Evolutionary conservation across 2,113 vertebrate species (phyloP), one percentile per base, ranked within the genome.

Genomic region (Arvicanthis niloticus): DNA sequence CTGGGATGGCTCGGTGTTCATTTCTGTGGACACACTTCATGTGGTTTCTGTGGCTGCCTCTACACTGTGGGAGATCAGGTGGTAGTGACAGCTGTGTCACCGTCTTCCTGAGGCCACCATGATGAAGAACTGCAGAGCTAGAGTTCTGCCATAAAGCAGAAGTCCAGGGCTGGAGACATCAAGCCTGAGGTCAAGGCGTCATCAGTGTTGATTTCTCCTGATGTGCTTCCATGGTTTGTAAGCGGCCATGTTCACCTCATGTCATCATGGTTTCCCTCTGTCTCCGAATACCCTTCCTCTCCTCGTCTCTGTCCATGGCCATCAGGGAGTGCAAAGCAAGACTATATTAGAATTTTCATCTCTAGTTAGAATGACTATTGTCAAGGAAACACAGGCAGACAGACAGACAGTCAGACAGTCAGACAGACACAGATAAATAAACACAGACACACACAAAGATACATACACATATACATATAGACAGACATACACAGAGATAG

Each of bases 91-190:
- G 45, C 48, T 60, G 24, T 22, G 4, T 45, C 16, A 21, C 21
- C 48, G 0, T 26, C 62, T 78, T 78, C 7, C n/a, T 53, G 21
- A 37, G 29, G 51, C 62, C 19, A 1, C n/a, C 7, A 7, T 53
- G n/a, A 93, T 37, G 53, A 51, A 34, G 58, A 0, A 21, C 24
- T 6, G 42, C 1, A 17, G 68, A 56, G 19, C 15, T 62, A 45
- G 11, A 62, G 11, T 26, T 40, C 84, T 68, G 16, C 29, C 11
- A 7, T 26, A 42, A 31, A 11, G 42, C n/a, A 19, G 56, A 40
- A 58, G 53, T 82, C 37, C 51, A 37, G 51, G 65, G 42, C 29
- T 88, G 40, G 75, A 93, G 84, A 29, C 26, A 37, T 45, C 37
- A 42, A 7, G 13, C 51, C 58, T 48, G 42, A 68, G 73, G 17